Evolutionary conservation across 1,140 invertebrate species (phyloP), one percentile per base, ranked within the genome.

Genomic region (Andrena cerasifolii): DNA sequence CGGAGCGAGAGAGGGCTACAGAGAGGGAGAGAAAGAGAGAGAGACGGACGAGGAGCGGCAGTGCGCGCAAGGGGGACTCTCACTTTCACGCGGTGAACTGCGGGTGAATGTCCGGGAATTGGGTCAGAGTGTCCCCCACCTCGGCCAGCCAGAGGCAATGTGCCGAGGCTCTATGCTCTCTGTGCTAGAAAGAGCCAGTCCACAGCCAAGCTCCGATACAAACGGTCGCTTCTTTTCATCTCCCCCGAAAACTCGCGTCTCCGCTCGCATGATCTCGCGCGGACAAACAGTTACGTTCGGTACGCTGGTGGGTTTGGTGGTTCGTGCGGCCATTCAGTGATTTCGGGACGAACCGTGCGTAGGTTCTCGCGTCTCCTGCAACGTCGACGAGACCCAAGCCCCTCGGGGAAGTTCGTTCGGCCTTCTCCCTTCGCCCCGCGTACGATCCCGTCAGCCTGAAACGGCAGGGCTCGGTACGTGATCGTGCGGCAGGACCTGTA

Each of bases 41-140:
- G 45, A 40, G 14, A 67, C 61, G 73, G 84, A 76, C 49, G 86
- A 74, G 70, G 56, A 67, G 65, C 74, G 79, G 67, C 77, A 87
- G 85, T 80, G 86, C 83, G 84, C 88, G 82, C 85, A 83, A 90
- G 89, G 87, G 84, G 88, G 90, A 93, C 92, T 93, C 92, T 93
- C 91, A 93, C 92, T 93, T 93, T 93, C 92, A 91, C 92, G 91
- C 91, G 90, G 91, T 92, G 91, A 92, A 92, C 91, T 91, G 90
- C 90, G 91, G 92, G 89, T 93, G 91, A 93, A 93, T 87, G 91
- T 90, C 92, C 92, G 91, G 91, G 90, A 93, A 93, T 93, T 93
- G 91, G 92, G 92, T 93, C 92, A 93, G 86, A 91, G 88, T 89
- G 91, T 65, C 90, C 91, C 92, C 92, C 91, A 92, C 92, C 87